Base-by-base conservation (phyloP, 2,797 vertebrate genomes). In the Spea hammondii region DNA sequence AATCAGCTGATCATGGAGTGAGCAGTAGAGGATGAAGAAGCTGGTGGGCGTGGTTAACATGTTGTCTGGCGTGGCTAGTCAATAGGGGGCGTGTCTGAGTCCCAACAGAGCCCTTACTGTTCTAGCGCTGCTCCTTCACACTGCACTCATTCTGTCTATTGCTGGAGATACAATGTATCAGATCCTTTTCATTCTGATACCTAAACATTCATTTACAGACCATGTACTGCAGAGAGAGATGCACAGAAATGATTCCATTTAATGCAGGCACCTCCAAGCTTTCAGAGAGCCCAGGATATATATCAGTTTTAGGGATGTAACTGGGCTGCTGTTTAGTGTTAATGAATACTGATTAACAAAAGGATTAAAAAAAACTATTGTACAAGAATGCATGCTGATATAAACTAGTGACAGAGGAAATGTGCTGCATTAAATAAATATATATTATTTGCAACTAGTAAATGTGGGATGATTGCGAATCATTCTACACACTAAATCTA, bases 321-420 rank as follows among this genome's bases (percentile, higher is more conserved):
- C 72, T 76, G 74, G 54, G 64, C 9, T 66, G 53, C 72, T 47
- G 55, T 59, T 32, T 74, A 72, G 74, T 69, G 59, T 77, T 73
- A 71, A 77, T 81, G 55, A 81, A 72, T 60, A 77, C 69, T 72
- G 68, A 81, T 81, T 74, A 57, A 81, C 76, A 65, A 72, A 76
- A 81, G 76, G 53, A 55, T 32, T 32, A 51, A 72, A 76, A 76
- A 13, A 53, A 66, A 17, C n/a, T 32, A 12, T 8, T 48, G 54
- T n/a, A n/a, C 32, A 47, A 51, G n/a, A 51, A 10, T 32, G 45
- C 59, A 50, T 64, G 47, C 72, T 51, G n/a, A 17, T 47, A 46
- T 48, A 45, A 60, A 48, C 70, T 55, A 60, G 8, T 48, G 6
- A 8, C 10, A n/a, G 32, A 57, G 0, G 9, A 70, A 72, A 67